phyloP scores from a whole-genome alignment of 1,140 invertebrate species.

The Odontomachus brunneus region DNA sequence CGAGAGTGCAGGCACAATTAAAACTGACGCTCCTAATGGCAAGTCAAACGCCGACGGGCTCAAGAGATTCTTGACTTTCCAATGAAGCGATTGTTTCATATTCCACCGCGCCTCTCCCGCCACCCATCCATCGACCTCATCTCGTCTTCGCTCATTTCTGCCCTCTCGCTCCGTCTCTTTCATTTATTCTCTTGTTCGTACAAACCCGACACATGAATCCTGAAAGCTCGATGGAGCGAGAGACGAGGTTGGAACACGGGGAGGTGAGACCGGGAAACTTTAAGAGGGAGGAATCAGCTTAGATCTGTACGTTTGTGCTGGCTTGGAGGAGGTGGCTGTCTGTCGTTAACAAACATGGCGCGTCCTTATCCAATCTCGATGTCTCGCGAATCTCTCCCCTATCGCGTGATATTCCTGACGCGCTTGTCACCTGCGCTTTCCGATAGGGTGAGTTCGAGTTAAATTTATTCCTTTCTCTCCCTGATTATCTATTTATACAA shows the following conservation, averaged over 20 bases:
- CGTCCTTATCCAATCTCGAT: conserved; percentile 61
- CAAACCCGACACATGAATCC: conserved; percentile 72
- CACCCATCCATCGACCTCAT: conserved; percentile 67
- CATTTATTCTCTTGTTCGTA: conserved; percentile 68
- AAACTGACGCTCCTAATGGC: conserved; percentile 86
- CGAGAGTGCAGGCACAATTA: conserved; percentile 84
- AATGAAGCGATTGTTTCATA: conserved; percentile 86
- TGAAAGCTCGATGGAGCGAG: conserved; percentile 69
- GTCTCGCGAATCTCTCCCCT: conserved; percentile 51
- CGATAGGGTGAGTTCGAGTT: conserved; percentile 28
- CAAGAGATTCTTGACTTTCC: conserved; percentile 86
- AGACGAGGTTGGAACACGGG: conserved; percentile 52
- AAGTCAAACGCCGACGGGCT: conserved; percentile 86
- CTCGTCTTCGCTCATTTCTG: conserved; percentile 54
- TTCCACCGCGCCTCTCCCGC: conserved; percentile 79
- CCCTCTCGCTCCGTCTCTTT: conserved; percentile 57
- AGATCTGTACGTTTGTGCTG: conserved; percentile 63
- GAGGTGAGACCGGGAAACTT: conserved; percentile 65
- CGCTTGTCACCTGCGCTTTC: conserved; percentile 31
- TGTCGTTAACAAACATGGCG: conserved; percentile 68
- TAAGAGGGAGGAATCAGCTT: conserved; percentile 69
- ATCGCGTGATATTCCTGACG: conserved; percentile 28
- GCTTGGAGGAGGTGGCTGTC: conserved; percentile 54
- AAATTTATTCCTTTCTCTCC: conserved; percentile 14
- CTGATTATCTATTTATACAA: neutral